phyloP scores from a whole-genome alignment of 2,888 invertebrate species.

The Dicyrtoma fusca region DNA sequence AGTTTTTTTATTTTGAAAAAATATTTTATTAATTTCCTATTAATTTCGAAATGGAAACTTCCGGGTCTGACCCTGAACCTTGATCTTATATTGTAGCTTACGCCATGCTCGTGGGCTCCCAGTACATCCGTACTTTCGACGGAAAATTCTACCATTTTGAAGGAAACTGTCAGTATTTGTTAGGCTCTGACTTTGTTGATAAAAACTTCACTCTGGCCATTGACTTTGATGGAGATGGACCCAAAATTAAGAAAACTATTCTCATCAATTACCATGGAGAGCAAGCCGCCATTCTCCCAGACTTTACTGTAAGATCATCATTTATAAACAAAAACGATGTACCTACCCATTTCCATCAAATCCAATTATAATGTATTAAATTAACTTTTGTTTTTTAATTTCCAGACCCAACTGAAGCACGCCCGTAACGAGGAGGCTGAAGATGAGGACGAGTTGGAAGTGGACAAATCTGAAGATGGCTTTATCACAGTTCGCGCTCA shows the following conservation, averaged over 20 bases:
- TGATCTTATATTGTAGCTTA: constrained; percentile 68
- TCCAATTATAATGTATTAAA: not conserved
- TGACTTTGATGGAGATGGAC: constrained; percentile 66
- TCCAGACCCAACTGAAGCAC: constrained; percentile 9
- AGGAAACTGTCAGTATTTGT: constrained; percentile 80
- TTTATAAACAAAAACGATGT: no score
- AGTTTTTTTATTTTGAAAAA: not conserved
- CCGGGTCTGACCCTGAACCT: no score
- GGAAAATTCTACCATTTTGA: constrained; percentile 76
- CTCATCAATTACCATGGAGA: constrained; percentile 72
- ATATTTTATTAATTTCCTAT: no score
- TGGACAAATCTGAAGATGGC: constrained; percentile 54
- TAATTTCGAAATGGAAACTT: not conserved
- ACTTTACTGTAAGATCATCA: constrained; percentile 67
- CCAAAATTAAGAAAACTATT: constrained; percentile 68
- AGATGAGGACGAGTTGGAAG: constrained; percentile 56
- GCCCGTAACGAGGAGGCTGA: constrained; percentile 1
- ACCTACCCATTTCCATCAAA: no score
- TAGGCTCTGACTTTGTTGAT: constrained; percentile 81
- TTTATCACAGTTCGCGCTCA: constrained; percentile 58
- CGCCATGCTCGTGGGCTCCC: constrained; percentile 75
- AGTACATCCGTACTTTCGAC: constrained; percentile 88
- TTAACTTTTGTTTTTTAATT: not conserved
- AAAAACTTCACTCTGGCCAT: constrained; percentile 82
- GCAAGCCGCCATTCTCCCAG: constrained; percentile 68